These are phyloP conservation scores for Amblyopsis hoosieri DNA, from an alignment of 2,797 vertebrate genomes.

Conservation along the genomic window DNA sequence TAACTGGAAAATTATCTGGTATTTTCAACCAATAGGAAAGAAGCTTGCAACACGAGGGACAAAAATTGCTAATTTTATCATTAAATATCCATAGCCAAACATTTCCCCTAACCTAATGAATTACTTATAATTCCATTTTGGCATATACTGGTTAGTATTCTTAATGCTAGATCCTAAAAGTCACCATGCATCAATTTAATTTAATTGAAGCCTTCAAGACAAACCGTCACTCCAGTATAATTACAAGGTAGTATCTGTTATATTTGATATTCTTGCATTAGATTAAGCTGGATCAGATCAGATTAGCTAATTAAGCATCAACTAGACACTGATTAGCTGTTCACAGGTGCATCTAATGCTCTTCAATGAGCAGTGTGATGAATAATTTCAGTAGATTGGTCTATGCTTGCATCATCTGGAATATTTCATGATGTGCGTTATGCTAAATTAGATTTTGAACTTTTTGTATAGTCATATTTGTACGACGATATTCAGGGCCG, in stretches of 20 bases:
- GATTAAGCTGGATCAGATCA: conserved; percentile 38
- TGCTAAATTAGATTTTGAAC: conserved; percentile 30
- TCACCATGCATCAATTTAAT: no score
- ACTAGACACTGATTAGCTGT: conserved; percentile 49
- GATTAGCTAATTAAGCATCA: conserved; percentile 54
- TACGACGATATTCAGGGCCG: conserved; percentile 39
- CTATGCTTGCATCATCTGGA: conserved; percentile 58
- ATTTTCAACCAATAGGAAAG: no score
- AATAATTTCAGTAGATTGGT: conserved; percentile 42
- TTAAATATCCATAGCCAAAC: no score
- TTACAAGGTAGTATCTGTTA: not conserved
- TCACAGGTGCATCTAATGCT: conserved; percentile 38
- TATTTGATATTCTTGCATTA: conserved; percentile 13
- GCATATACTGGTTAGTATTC: no score
- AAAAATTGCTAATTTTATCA: no score
- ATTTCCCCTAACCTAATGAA: no score
- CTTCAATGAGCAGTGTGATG: conserved; percentile 32
- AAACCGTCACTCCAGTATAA: no score
- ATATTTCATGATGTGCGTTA: conserved; percentile 38
- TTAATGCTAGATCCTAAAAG: no score
- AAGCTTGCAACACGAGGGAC: no score
- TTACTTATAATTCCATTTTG: no score
- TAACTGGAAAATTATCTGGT: no score
- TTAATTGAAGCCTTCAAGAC: no score
- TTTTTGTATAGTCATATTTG: not conserved